These are phyloP conservation scores for Erpornis zantholeuca DNA, from an alignment of 2,113 vertebrate genomes.

Conservation along the genomic window DNA sequence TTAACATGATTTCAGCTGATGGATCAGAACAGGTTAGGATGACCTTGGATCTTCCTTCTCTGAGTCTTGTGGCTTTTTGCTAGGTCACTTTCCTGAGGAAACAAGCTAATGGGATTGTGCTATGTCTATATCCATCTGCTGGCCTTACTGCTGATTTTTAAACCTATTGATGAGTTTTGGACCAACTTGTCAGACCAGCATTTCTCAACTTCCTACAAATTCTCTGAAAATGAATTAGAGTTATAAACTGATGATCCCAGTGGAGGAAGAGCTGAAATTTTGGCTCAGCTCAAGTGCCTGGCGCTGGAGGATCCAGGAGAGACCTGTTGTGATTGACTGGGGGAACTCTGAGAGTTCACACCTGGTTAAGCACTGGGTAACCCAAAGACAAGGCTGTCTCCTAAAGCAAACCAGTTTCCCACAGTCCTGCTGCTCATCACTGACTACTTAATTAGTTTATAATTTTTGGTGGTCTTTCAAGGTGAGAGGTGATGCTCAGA, in stretches of 20 bases:
- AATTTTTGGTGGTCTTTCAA: neutral
- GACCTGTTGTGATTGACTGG: neutral
- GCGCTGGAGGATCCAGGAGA: neutral
- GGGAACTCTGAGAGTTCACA: neutral
- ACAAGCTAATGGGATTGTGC: neutral
- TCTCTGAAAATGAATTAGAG: neutral
- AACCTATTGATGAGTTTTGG: neutral
- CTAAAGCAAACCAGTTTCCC: neutral
- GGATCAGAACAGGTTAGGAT: slow-evolving; percentile 43
- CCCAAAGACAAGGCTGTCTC: neutral
- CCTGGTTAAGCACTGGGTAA: neutral
- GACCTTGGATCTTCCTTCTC: slow-evolving; percentile 41
- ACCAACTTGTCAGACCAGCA: neutral
- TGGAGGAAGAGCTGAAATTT: neutral
- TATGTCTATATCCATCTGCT: neutral
- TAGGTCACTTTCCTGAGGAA: neutral
- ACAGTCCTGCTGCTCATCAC: neutral
- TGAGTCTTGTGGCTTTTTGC: neutral
- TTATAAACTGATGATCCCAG: neutral
- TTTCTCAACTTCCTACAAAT: neutral
- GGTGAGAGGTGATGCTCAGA: neutral
- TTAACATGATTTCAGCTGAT: slow-evolving; percentile 60
- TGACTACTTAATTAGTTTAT: neutral
- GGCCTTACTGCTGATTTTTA: neutral
- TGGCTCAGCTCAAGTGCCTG: neutral